Evolutionary conservation across 2,888 invertebrate species (phyloP).

Genomic region (Chalcis sispes): DNA sequence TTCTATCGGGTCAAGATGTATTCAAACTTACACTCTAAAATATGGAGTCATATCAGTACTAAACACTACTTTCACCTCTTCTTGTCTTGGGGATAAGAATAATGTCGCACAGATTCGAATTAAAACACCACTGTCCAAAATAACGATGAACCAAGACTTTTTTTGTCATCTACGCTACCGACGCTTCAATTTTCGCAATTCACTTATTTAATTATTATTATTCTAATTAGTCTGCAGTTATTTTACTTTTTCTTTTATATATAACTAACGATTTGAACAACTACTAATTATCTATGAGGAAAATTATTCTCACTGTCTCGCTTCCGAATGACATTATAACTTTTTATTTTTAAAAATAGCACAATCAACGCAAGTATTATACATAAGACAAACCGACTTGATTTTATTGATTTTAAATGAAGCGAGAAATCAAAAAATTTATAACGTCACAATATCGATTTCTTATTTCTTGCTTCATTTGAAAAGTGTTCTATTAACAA

Average conservation of each 20-base stretch:
- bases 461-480: background rate
- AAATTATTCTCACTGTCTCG: conserved; percentile 20
- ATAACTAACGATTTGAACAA: background rate
- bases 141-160: conserved; percentile 41
- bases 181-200: conserved; percentile 38
- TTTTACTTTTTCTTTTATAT: conserved; percentile 3
- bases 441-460: background rate
- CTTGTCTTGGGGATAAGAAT: conserved; percentile 22
- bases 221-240: conserved; percentile 16
- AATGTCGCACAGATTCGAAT: conserved; percentile 43
- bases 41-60: conserved; percentile 45
- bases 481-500: background rate
- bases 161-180: conserved; percentile 30
- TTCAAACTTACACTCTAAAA: conserved; percentile 36
- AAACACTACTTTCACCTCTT: conserved; percentile 50
- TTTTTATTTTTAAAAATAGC: background rate
- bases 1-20: conserved; percentile 37
- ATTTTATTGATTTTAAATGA: background rate
- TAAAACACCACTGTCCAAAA: conserved; percentile 40
- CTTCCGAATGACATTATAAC: too few species aligned
- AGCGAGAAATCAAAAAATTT: background rate
- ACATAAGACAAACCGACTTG: conserved; percentile 5
- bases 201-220: conserved; percentile 14
- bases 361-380: background rate
- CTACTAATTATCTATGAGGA: conserved; percentile 14